These are phyloP conservation scores for Drosophila quinaria DNA, from an alignment of 2,888 invertebrate genomes.

Conservation along the genomic window DNA sequence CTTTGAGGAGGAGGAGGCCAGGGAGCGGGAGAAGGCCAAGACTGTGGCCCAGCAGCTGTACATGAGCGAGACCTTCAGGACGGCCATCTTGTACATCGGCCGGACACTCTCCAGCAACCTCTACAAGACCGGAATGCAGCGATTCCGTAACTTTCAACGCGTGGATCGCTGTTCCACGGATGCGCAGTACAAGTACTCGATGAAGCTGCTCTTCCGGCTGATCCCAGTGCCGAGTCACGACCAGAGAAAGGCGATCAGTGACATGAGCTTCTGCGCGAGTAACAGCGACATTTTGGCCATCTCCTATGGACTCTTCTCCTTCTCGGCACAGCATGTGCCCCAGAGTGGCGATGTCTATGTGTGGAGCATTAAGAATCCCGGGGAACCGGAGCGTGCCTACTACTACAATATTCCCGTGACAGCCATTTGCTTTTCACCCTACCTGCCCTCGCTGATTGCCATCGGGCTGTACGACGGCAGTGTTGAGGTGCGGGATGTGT, in stretches of 20 bases:
- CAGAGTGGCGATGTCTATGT: slow-evolving; percentile 89
- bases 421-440: slow-evolving; percentile 89
- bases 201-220: slow-evolving; percentile 90
- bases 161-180: slow-evolving; percentile 88
- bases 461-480: slow-evolving; percentile 91
- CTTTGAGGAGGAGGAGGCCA: slow-evolving; percentile 54
- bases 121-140: slow-evolving; percentile 88
- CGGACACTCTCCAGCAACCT: slow-evolving; percentile 90
- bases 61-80: slow-evolving; percentile 86
- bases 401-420: slow-evolving; percentile 89
- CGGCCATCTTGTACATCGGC: slow-evolving; percentile 89
- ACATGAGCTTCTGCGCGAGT: slow-evolving; percentile 89
- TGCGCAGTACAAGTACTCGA: slow-evolving; percentile 89
- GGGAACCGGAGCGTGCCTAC: slow-evolving; percentile 90
- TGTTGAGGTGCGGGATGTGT: slow-evolving; percentile 90
- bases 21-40: slow-evolving; percentile 40
- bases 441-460: slow-evolving; percentile 90
- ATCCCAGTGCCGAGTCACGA: slow-evolving; percentile 86
- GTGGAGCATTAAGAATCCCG: slow-evolving; percentile 94
- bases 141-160: slow-evolving; percentile 88
- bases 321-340: slow-evolving; percentile 86
- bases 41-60: slow-evolving; percentile 8
- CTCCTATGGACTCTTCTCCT: slow-evolving; percentile 90
- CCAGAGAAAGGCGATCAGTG: slow-evolving; percentile 87
- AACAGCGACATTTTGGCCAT: slow-evolving; percentile 91